phyloP scores from a whole-genome alignment of 2,113 vertebrate genomes.

The Cavia porcellus region DNA sequence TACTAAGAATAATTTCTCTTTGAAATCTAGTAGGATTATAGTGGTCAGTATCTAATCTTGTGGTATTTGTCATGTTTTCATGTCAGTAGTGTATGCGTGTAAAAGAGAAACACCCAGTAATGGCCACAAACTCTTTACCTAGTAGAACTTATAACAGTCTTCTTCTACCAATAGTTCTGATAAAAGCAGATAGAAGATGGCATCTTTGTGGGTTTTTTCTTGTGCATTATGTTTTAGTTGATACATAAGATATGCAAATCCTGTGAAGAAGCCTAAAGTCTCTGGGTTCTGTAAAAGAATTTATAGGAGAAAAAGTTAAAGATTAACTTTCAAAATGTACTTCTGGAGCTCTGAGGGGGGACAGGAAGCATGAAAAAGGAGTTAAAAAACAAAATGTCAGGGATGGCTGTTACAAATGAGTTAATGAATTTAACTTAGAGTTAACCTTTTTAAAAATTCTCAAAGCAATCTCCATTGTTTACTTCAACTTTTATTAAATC shows the following conservation, averaged over 20 bases:
- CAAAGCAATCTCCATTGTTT: neutral
- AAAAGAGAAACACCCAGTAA: neutral
- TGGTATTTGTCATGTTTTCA: neutral
- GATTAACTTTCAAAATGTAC: neutral
- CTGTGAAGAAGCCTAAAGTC: neutral
- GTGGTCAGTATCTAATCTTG: neutral
- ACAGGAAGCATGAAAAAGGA: neutral
- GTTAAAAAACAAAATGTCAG: neutral
- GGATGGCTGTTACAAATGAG: neutral
- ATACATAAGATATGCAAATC: neutral
- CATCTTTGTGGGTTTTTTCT: neutral
- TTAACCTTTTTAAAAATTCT: slow-evolving; percentile 54
- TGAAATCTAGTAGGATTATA: neutral
- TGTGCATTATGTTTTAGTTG: neutral
- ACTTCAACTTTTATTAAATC: slow-evolving; percentile 45
- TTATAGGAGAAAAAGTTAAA: neutral
- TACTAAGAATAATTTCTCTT: neutral
- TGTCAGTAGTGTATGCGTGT: neutral
- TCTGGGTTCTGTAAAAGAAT: neutral
- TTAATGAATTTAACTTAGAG: slow-evolving; percentile 63
- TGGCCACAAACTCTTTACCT: neutral
- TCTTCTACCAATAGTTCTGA: neutral
- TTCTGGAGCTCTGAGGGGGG: neutral
- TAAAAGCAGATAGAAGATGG: neutral
- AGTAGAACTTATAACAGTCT: neutral